Conservation (phyloP, 64 coral and sea anemone genomes). For the Actinia tenebrosa region DNA sequence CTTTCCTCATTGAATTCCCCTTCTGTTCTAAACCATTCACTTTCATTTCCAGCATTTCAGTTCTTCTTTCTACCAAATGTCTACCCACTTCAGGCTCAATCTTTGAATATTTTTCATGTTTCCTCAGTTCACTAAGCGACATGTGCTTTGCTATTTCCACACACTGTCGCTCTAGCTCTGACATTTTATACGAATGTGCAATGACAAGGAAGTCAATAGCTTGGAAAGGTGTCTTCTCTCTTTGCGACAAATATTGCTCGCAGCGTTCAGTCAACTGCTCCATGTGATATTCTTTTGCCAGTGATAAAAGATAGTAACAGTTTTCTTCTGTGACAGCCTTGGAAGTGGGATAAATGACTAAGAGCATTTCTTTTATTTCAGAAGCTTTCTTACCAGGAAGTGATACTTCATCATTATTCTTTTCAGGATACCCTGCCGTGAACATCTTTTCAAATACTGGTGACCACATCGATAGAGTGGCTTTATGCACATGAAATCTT, state of each 20-base stretch:
- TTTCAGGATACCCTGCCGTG: slow-evolving; percentile 38
- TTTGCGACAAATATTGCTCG: slow-evolving; percentile 48
- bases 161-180: slow-evolving; percentile 48
- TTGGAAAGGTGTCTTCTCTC: slow-evolving; percentile 42
- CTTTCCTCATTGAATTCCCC: slow-evolving; percentile 47
- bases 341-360: slow-evolving; percentile 58
- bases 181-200: slow-evolving; percentile 49
- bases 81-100: slow-evolving; percentile 43
- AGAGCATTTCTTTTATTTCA: slow-evolving; percentile 68
- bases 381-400: slow-evolving; percentile 54
- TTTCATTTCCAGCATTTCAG: slow-evolving; percentile 56
- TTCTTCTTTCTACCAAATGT: slow-evolving; percentile 45
- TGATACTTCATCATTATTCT: slow-evolving; percentile 22
- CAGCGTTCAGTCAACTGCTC: slow-evolving; percentile 55
- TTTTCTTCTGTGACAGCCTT: slow-evolving; percentile 49
- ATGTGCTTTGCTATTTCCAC: slow-evolving; percentile 72
- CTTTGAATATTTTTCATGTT: slow-evolving; percentile 54
- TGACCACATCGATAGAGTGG: slow-evolving; percentile 64
- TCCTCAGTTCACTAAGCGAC: slow-evolving; percentile 44
- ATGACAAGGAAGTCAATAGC: slow-evolving; percentile 56
- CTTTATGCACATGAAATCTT: slow-evolving; percentile 56
- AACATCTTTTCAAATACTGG: slow-evolving; percentile 85
- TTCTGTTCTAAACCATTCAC: slow-evolving; percentile 24
- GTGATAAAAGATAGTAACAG: slow-evolving; percentile 46
- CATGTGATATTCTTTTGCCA: slow-evolving; percentile 74